A percentile compares a stretch with the other conserved stretches of the same genome.
Conservation (phyloP, 2,113 vertebrate species). For the Epinephelus lanceolatus region DNA sequence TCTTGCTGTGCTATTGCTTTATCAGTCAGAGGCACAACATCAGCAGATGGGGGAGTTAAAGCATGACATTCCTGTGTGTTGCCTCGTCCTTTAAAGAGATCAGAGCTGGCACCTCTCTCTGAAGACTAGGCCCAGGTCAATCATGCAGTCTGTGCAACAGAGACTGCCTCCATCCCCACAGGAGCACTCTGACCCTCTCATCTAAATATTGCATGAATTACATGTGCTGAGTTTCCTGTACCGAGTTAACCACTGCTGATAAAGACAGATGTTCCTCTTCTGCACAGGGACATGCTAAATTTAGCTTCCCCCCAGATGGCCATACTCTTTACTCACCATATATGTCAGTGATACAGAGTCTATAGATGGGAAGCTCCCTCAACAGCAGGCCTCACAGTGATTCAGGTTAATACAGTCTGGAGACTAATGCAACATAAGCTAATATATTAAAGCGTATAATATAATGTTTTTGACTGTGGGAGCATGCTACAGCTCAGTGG, state of each 20-base stretch:
- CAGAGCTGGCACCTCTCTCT: slow-evolving; percentile 63
- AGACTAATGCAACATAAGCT: slow-evolving; percentile 22
- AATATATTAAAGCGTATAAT: slow-evolving; percentile 4
- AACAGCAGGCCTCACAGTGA: slow-evolving; percentile 17
- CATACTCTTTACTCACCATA: slow-evolving; percentile 24
- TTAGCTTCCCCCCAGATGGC: slow-evolving; percentile 65
- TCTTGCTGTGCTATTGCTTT: slow-evolving; percentile 39
- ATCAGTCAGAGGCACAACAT: slow-evolving; percentile 51
- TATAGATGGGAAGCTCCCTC: slow-evolving; percentile 1
- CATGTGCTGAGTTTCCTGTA: slow-evolving; percentile 76
- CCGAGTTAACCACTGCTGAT: slow-evolving; percentile 76
- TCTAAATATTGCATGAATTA: slow-evolving; percentile 85
- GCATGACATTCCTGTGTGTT: slow-evolving; percentile 51
- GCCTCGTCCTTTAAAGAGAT: slow-evolving; percentile 62
- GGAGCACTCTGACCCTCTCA: slow-evolving; percentile 77
- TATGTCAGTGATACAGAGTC: slow-evolving; percentile 37
- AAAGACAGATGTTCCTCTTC: slow-evolving; percentile 77
- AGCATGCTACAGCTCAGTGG: background rate
- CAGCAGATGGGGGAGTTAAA: slow-evolving; percentile 43
- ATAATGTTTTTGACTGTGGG: slow-evolving; percentile 14
- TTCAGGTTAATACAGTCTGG: slow-evolving; percentile 23
- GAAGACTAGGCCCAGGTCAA: slow-evolving; percentile 63
- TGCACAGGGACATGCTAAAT: slow-evolving; percentile 69
- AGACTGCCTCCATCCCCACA: slow-evolving; percentile 66
- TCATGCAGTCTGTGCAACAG: slow-evolving; percentile 58